Base-by-base conservation (phyloP, 2,113 vertebrate genomes). In the Sciurus niger region DNA sequence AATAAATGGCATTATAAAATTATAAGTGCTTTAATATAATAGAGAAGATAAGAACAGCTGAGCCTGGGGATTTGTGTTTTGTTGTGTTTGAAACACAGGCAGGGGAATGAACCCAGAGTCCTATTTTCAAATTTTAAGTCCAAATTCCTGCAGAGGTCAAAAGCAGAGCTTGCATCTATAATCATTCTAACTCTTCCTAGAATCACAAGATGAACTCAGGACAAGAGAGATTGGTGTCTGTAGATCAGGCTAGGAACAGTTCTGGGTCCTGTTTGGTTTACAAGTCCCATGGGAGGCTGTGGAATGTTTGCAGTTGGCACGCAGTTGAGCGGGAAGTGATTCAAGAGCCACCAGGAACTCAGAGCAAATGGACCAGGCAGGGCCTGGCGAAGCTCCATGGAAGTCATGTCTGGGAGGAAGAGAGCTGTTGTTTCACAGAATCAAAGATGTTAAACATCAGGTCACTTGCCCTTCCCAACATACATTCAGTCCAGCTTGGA, bases 291-390 rank as follows among this genome's bases (percentile, higher is more conserved):
- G 63, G 60, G 86, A 72, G 85, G 58, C 34, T 32, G 32, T 77
- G 96, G 92, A 95, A 97, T 97, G 95, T 93, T 78, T 93, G 91
- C 46, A 79, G 86, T 93, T 94, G 93, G 79, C 76, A 94, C 74
- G 84, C 24, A 87, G 92, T 84, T 96, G 90, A 87, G 25, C 30
- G 32, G 73, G 63, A 79, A 88, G 55, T 84, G 30, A 74, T 30
- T 40, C 90, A 89, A 84, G 30, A 89, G 78, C 32, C 48, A 17
- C 46, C 82, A 87, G 65, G 74, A 97, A 43, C 79, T 91, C 88
- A 32, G 78, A 4, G 77, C 82, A 80, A 53, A 91, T n/a, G 80
- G 40, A 60, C 72, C 4, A 65, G 53, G 83, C 68, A 16, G 1
- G 30, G 68, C 63, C 53, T 48, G 51, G 94, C 67, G 24, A 92